phyloP scores from a whole-genome alignment of 2,797 vertebrate species.

The Lacerta agilis region DNA sequence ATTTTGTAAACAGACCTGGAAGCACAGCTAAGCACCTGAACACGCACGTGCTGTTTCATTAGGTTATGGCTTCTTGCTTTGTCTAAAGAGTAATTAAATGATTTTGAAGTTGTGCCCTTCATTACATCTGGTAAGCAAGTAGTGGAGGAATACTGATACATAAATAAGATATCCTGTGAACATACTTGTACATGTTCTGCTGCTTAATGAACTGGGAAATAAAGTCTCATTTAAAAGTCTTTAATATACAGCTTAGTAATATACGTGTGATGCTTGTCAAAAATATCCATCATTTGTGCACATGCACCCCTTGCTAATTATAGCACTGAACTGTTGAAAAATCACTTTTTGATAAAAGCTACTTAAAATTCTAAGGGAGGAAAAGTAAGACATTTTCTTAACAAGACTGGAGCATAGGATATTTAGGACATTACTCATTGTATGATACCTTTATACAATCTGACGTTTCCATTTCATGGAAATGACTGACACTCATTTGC shows the following conservation, averaged over 20 bases:
- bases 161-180: conserved; percentile 18
- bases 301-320: conserved; percentile 16
- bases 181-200: conserved; percentile 17
- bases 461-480: neutral
- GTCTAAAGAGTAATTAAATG: conserved; percentile 56
- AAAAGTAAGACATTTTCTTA: neutral
- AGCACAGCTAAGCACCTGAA: conserved; percentile 31
- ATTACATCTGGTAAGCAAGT: conserved; percentile 36
- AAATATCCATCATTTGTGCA: neutral
- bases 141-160: neutral
- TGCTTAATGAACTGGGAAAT: neutral
- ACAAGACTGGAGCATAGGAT: neutral
- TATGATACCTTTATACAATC: neutral
- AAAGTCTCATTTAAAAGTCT: conserved; percentile 17
- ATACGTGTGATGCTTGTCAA: conserved; percentile 18
- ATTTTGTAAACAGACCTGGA: neutral
- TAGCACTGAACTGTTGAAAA: conserved; percentile 4
- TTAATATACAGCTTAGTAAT: neutral
- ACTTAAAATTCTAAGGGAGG: conserved; percentile 17
- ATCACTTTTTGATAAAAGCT: neutral
- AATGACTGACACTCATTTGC: neutral
- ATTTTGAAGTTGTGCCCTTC: conserved; percentile 38
- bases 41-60: conserved; percentile 10
- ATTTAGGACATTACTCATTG: neutral
- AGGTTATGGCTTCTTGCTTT: conserved; percentile 29